These are phyloP conservation scores for Leiothrix lutea DNA, from an alignment of 2,113 vertebrate genomes.

Conservation along the genomic window DNA sequence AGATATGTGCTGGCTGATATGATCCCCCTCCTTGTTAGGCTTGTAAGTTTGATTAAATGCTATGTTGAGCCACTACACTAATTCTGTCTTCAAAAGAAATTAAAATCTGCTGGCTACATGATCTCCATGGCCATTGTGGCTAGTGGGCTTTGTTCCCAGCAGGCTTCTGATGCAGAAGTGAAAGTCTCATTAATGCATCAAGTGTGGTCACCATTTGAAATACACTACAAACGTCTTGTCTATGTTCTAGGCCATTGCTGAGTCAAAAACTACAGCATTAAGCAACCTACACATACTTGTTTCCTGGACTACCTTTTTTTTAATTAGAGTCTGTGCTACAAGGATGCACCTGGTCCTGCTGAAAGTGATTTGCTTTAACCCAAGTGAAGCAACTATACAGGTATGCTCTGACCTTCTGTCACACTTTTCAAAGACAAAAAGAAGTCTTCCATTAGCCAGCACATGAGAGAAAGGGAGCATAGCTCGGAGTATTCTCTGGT, in stretches of 20 bases:
- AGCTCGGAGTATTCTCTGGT: not conserved
- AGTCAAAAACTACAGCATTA: not conserved
- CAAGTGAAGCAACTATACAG: not conserved
- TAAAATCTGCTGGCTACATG: not conserved
- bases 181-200: not conserved
- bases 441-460: not conserved
- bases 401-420: not conserved
- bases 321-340: not conserved
- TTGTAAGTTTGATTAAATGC: not conserved
- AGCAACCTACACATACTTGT: not conserved
- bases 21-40: not conserved
- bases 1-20: not conserved
- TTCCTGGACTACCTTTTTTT: not conserved
- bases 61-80: not conserved
- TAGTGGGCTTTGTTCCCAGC: not conserved
- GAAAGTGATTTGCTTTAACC: not conserved
- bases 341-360: not conserved
- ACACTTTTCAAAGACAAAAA: not conserved
- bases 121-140: not conserved
- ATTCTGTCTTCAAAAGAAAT: constrained; percentile 20
- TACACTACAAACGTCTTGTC: not conserved
- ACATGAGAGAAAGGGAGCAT: not conserved
- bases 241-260: not conserved
- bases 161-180: not conserved
- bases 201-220: not conserved